Evolutionary conservation across 2,113 vertebrate genomes (phyloP), one percentile per base, ranked within the genome.

Genomic region (Pitta sordida): DNA sequence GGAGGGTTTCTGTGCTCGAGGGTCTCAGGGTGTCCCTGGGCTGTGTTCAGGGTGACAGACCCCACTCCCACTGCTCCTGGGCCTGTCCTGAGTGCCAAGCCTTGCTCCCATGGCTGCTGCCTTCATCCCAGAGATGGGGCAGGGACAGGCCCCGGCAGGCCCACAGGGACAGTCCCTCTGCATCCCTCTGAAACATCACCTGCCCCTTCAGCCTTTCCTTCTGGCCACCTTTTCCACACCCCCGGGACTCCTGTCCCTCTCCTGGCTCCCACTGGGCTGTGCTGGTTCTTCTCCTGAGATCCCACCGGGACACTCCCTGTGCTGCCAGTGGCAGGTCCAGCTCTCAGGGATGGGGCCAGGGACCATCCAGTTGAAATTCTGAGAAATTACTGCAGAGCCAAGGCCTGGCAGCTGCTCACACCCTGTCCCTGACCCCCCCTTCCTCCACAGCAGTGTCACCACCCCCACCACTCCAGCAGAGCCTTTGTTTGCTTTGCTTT

Each of bases 351-450:
- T 0, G n/a, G n/a, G n/a, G n/a, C n/a, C n/a, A n/a, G n/a, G n/a
- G n/a, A n/a, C n/a, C 29, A 8, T 4, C 9, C 49, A 3, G 0
- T 2, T 8, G 23, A 8, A 3, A 23, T 0, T 1, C 2, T 9
- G 3, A 2, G 22, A 26, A 41, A 1, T 0, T 20, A 15, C 7
- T 3, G 29, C 52, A 3, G 12, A 36, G 18, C 22, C 29, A 1
- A 3, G 9, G 13, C 32, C 30, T 9, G 10, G 78, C 19, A 8
- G 19, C 14, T 7, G 70, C 3, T 19, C 48, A 13, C 26, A 0
- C 48, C 20, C 9, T 24, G 74, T 11, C 60, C 71, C 46, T 52
- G 6, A 18, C 53, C 53, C 15, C 53, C 49, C 34, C 30, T 29
- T 34, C 21, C 84, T 21, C 86, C 26, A 44, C 75, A 64, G 44